phyloP scores from a whole-genome alignment of 2,888 invertebrate species.

The Trachelus tabidus region DNA sequence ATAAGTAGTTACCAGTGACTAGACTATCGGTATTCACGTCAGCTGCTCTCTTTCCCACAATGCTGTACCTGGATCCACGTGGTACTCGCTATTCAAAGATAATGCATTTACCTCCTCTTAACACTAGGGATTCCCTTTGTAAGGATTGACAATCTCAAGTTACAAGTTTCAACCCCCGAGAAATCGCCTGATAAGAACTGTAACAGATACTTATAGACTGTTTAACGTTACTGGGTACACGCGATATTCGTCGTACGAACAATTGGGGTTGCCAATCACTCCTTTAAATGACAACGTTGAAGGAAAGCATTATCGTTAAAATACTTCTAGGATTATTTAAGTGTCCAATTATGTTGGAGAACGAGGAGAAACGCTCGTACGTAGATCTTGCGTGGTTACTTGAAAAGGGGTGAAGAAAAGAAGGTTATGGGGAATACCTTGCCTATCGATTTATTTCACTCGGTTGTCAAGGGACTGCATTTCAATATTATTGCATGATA shows the following conservation, averaged over 20 bases:
- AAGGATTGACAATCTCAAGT: background rate
- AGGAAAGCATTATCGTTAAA: slow-evolving; percentile 17
- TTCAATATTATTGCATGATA: slow-evolving; percentile 60
- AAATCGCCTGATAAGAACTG: background rate
- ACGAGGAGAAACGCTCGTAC: slow-evolving; percentile 20
- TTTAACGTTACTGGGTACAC: background rate
- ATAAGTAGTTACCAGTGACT: slow-evolving; percentile 6
- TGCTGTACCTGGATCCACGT: slow-evolving; percentile 53
- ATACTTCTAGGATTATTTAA: slow-evolving; percentile 19
- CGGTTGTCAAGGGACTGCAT: slow-evolving; percentile 61
- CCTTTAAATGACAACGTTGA: background rate
- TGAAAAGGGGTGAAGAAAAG: slow-evolving; percentile 30
- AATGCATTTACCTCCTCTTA: slow-evolving; percentile 37
- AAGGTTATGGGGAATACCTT: background rate
- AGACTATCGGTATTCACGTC: slow-evolving; percentile 48
- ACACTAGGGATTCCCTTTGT: background rate
- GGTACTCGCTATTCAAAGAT: slow-evolving; percentile 45
- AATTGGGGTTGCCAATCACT: background rate
- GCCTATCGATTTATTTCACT: slow-evolving; percentile 56
- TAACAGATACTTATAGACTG: background rate
- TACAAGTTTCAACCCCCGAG: background rate
- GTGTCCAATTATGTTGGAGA: background rate
- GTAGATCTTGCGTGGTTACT: slow-evolving; percentile 32
- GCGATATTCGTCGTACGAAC: background rate
- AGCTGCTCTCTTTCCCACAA: slow-evolving; percentile 56